phyloP scores from a whole-genome alignment of 2,888 invertebrate species.

The Mythimna impura region DNA sequence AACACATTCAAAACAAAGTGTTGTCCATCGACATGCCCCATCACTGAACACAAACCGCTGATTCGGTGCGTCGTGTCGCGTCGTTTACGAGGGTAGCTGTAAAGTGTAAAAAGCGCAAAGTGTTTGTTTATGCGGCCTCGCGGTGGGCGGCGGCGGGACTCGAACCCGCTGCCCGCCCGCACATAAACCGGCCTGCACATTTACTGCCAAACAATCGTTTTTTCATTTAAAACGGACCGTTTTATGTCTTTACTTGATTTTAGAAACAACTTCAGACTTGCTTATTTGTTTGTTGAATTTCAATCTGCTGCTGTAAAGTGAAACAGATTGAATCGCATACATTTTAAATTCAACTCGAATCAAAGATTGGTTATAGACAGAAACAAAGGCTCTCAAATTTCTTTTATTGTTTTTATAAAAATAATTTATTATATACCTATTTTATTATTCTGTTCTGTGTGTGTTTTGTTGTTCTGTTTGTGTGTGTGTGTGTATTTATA shows the following conservation, averaged over 20 bases:
- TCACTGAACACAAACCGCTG: constrained; percentile 82
- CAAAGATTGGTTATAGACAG: neutral
- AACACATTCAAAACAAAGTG: neutral
- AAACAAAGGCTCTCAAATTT: neutral
- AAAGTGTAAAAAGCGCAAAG: constrained; percentile 88
- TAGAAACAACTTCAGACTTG: constrained; percentile 60
- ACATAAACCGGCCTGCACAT: constrained; percentile 81
- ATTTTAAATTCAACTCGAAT: constrained; percentile 6
- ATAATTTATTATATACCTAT: neutral
- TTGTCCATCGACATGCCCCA: constrained; percentile 48
- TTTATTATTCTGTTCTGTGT: too few relatives aligned
- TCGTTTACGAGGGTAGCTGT: constrained; percentile 88
- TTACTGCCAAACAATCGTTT: constrained; percentile 76
- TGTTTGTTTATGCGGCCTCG: constrained; percentile 86
- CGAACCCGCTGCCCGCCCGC: constrained; percentile 61
- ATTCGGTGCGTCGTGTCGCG: constrained; percentile 84
- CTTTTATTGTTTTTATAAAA: neutral
- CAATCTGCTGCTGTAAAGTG: constrained; percentile 46
- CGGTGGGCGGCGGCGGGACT: constrained; percentile 74
- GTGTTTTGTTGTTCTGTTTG: too few relatives aligned
- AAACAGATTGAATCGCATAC: constrained; percentile 23
- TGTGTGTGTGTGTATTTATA: too few relatives aligned
- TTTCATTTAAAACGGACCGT: constrained; percentile 67
- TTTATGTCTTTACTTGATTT: constrained; percentile 68
- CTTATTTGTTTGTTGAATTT: constrained; percentile 58